Evolutionary conservation across 2,113 vertebrate species (phyloP), one percentile per base, ranked within the genome.

Genomic region (Stigmatopora nigra): DNA sequence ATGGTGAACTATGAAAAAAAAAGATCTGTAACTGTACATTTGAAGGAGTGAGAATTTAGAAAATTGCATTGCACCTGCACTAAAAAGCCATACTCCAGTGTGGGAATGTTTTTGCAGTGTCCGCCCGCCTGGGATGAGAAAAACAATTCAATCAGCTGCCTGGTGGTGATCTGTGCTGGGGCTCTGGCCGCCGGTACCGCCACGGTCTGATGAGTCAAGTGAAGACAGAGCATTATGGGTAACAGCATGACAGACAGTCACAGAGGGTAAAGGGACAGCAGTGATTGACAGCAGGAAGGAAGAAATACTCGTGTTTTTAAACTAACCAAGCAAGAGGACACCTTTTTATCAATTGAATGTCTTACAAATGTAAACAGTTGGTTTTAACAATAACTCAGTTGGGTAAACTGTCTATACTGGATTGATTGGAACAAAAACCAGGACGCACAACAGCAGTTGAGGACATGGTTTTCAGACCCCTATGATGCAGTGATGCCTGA

Each of bases 21-120:
- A 4, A 8, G 25, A 16, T 31, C 13, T 55, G 14, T 31, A 5
- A 5, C 19, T 22, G 9, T 53, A 20, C 19, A 31, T 60, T 60
- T 5, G 5, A 19, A 60, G n/a, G 17, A 44, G 58, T 7, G 10
- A 16, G 36, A n/a, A 48, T 15, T 12, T 35, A 16, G 36, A n/a
- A 48, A 16, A 6, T 35, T 38, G 63, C 45, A n/a, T 77, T 79
- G 80, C 75, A 84, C 95, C 94, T 98, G 96, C 70, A 98, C 97
- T 16, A 99, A 92, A 87, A 99, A 99, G 82, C 96, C 97, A 5
- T 98, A 98, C 82, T 99, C 97, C 93, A 99, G 88, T 12, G 96
- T 99, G 58, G 97, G 97, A 79, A 98, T 90, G 76, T 95, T 99
- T 90, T 99, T 99, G 91, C 96, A 99, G 88, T 98, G 96, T 71